Conservation (phyloP, 2,113 vertebrate species). For the Pedetes capensis region DNA sequence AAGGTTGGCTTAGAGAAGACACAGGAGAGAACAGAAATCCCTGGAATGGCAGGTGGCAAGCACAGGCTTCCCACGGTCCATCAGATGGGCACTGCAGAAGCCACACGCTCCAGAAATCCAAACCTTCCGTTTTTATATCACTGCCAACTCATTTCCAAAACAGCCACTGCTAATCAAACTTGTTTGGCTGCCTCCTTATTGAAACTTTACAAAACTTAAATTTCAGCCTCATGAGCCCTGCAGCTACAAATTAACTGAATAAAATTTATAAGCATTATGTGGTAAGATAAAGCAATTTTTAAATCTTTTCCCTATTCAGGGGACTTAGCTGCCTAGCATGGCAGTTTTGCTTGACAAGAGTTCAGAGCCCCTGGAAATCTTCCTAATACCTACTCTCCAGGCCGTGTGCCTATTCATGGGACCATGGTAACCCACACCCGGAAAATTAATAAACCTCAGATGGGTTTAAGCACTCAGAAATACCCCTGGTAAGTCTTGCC, state of each 20-base stretch:
- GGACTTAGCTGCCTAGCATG: constrained; percentile 77
- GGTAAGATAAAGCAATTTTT: constrained; percentile 75
- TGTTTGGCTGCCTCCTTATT: constrained; percentile 80
- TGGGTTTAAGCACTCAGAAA: constrained; percentile 75
- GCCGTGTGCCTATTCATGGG: constrained; percentile 82
- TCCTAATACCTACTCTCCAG: constrained; percentile 83
- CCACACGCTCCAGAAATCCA: neutral
- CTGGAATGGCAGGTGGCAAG: neutral
- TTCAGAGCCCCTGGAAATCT: constrained; percentile 83
- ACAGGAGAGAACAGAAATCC: neutral
- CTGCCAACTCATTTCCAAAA: constrained; percentile 72
- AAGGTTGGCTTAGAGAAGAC: neutral
- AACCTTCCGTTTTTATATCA: constrained; percentile 36
- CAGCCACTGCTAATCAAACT: constrained; percentile 72
- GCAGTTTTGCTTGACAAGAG: constrained; percentile 82
- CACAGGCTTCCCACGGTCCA: neutral
- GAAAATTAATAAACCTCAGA: constrained; percentile 83
- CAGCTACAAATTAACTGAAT: constrained; percentile 87
- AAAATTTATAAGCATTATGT: constrained; percentile 85
- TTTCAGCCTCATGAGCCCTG: constrained; percentile 81
- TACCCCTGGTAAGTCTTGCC: constrained; percentile 49
- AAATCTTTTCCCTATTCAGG: constrained; percentile 75
- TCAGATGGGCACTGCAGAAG: neutral
- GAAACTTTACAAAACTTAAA: constrained; percentile 84
- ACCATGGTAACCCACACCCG: constrained; percentile 76